Conservation (phyloP, 2,113 vertebrate genomes). For the Nesogale talazaci region DNA sequence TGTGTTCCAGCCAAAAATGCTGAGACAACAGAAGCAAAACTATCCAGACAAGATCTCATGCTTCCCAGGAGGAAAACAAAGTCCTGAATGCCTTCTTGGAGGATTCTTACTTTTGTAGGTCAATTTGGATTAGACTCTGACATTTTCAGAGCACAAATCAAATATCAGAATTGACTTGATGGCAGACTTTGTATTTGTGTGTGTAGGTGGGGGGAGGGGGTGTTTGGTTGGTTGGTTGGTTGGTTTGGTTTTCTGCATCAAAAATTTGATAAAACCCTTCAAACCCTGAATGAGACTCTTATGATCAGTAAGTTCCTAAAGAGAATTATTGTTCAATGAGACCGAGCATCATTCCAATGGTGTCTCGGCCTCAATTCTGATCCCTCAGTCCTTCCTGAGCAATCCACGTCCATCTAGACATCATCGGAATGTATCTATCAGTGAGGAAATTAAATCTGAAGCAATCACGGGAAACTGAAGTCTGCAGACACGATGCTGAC, state of each 20-base stretch:
- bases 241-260: not conserved
- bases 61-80: not conserved
- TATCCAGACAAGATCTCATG: not conserved
- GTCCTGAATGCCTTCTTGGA: not conserved
- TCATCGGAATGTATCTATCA: conserved; percentile 8
- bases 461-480: not conserved
- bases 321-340: not conserved
- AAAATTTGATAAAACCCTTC: conserved; percentile 21
- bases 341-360: conserved; percentile 1
- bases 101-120: not conserved
- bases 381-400: not conserved
- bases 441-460: conserved; percentile 43
- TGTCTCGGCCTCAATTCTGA: not conserved
- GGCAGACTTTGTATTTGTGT: no score
- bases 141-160: not conserved
- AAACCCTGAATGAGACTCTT: not conserved
- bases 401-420: conserved; percentile 3
- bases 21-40: conserved; percentile 46
- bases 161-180: not conserved
- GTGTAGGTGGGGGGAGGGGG: no score
- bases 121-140: not conserved
- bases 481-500: not conserved
- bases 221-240: no score
- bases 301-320: not conserved
- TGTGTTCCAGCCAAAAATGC: conserved; percentile 42